Conservation (phyloP, 2,888 invertebrate species). For the Cloeon dipterum region DNA sequence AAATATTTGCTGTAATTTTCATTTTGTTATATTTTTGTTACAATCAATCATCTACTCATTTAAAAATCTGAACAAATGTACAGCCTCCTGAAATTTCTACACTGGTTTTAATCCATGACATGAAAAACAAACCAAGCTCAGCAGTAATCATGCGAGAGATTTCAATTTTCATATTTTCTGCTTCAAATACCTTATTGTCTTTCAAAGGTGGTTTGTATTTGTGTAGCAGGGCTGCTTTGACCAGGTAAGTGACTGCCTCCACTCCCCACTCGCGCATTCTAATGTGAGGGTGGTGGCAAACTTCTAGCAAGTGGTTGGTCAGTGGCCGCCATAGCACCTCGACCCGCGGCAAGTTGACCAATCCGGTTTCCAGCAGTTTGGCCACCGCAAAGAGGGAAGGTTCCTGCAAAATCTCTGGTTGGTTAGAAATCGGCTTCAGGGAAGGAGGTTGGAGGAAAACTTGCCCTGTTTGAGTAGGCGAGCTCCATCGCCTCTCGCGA, state of each 20-base stretch:
- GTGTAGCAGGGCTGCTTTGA: conserved; percentile 72
- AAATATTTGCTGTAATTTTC: no score
- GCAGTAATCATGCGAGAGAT: no score
- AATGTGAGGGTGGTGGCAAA: conserved; percentile 86
- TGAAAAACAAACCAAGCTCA: no score
- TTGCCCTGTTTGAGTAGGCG: conserved; percentile 77
- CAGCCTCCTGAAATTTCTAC: no score
- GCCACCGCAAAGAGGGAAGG: conserved; percentile 94
- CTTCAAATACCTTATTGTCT: conserved; percentile 61
- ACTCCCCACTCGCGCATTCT: conserved; percentile 96
- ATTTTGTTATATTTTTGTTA: no score
- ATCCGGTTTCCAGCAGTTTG: conserved; percentile 89
- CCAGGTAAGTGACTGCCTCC: conserved; percentile 83
- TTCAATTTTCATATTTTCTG: no score
- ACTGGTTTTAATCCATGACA: no score
- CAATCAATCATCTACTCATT: no score
- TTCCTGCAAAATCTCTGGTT: conserved; percentile 30
- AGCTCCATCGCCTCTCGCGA: conserved; percentile 94
- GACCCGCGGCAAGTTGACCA: conserved; percentile 81
- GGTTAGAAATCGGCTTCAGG: no score
- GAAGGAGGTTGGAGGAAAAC: conserved; percentile 11
- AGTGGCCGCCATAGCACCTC: conserved; percentile 89
- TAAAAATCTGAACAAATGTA: no score
- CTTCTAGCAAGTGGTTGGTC: conserved; percentile 87
- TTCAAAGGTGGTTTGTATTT: conserved; percentile 62